phyloP scores from a whole-genome alignment of 53 echinoderm and acorn worm genomes.

The Pentamera pediparva region DNA sequence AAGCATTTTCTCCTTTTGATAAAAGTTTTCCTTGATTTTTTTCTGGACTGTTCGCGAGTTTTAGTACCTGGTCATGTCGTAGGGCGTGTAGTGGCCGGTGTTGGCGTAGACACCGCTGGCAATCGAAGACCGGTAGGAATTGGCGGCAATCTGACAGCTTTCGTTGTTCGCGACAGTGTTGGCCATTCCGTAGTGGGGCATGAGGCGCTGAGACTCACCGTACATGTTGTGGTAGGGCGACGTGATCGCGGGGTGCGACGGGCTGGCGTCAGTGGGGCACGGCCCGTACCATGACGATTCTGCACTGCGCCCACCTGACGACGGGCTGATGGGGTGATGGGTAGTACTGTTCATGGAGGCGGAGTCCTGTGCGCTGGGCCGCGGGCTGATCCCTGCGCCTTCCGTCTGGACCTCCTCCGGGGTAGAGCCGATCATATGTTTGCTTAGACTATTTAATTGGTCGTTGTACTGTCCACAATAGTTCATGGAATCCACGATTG shows the following conservation, averaged over 20 bases:
- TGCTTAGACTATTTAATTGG: slow-evolving; percentile 63
- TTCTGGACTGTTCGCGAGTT: no score
- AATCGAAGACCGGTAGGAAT: slow-evolving; percentile 58
- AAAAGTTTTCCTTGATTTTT: no score
- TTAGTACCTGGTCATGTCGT: slow-evolving; percentile 40
- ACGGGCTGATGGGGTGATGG: slow-evolving; percentile 52
- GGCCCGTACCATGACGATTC: slow-evolving; percentile 77
- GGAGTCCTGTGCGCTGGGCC: slow-evolving; percentile 89
- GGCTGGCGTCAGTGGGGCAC: slow-evolving; percentile 47
- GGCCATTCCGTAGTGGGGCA: slow-evolving; percentile 60
- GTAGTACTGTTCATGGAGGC: slow-evolving; percentile 41
- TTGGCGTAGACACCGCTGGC: slow-evolving; percentile 67
- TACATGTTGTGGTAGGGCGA: slow-evolving; percentile 78
- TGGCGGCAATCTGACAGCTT: slow-evolving; percentile 60
- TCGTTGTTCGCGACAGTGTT: slow-evolving; percentile 56
- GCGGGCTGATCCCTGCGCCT: slow-evolving; percentile 68
- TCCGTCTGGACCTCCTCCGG: slow-evolving; percentile 93
- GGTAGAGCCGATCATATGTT: slow-evolving; percentile 97
- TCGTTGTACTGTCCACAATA: slow-evolving; percentile 62
- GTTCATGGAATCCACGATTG: slow-evolving; percentile 36
- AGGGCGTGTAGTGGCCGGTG: slow-evolving; percentile 68
- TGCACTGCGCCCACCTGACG: slow-evolving; percentile 35
- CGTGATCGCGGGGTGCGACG: slow-evolving; percentile 43
- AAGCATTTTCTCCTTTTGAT: no score
- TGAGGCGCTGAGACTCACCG: slow-evolving; percentile 62